Evolutionary conservation across 2,888 invertebrate genomes (phyloP), one percentile per base, ranked within the genome.

Genomic region (Elysia crispata): DNA sequence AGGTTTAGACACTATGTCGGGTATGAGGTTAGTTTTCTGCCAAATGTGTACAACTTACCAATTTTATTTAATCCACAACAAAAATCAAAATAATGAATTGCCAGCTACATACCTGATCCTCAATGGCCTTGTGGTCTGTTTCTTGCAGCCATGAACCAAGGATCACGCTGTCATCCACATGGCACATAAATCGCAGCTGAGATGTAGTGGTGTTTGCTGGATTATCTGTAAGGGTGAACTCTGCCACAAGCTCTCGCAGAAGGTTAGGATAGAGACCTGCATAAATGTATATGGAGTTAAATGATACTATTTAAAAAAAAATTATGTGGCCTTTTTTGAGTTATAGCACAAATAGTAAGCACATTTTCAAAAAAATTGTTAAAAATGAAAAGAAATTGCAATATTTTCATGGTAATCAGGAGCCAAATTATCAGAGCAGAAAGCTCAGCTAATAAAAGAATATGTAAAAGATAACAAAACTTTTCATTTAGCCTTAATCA

Each of bases 81-180:
- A 41, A 41, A 41, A 41, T 41, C 41, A 6, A 3, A 11, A 3
- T 41, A 41, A 41, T 41, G 41, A 41, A 41, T 41, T 11, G 41
- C 41, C 41, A 41, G 41, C 11, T 11, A 41, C 79, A 80, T 93
- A 98, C 98, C 95, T 98, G 98, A 93, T 98, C 98, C 93, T 99
- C 99, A 85, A 99, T 97, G 70, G 96, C 96, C 83, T 97, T 95
- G 92, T 99, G 98, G 92, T 98, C 98, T 0, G 97, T 98, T 91
- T 98, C 98, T 91, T 97, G 97, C 62, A 98, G 94, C 97, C 98
- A 98, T 74, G 97, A 97, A 18, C 98, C 98, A 54, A 98, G 93
- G 78, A 99, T 95, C 64, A 98, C 96, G 0, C 97, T 96, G 92
- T 97, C 97, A 89, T 97, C 96, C 11, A 95, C 95, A 90, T 97